phyloP scores from a whole-genome alignment of 2,113 vertebrate genomes.

The Oreochromis tanganicae region DNA sequence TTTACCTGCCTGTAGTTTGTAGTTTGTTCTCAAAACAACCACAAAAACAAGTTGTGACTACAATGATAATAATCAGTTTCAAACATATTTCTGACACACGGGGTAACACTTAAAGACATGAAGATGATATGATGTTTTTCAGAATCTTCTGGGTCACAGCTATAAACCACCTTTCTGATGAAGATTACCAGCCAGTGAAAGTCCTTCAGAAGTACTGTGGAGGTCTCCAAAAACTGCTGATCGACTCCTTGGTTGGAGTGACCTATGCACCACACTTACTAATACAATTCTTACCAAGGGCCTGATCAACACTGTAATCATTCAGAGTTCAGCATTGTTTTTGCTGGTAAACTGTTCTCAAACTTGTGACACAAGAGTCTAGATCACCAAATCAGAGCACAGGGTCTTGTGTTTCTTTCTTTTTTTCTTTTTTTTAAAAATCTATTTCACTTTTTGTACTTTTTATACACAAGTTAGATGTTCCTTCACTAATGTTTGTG shows the following conservation, averaged over 20 bases:
- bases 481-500: neutral
- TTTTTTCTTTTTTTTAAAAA: neutral
- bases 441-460: neutral
- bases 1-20: rapidly evolving
- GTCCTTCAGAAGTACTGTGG: neutral
- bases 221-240: neutral
- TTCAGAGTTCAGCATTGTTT: neutral
- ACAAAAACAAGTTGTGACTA: neutral
- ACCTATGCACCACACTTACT: neutral
- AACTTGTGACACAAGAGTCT: too few species aligned
- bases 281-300: neutral
- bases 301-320: neutral
- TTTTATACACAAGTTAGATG: neutral
- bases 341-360: neutral
- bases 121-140: neutral
- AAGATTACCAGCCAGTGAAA: neutral
- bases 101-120: neutral
- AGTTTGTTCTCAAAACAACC: neutral
- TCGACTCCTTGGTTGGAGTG: neutral
- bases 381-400: too few species aligned
- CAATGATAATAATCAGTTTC: neutral
- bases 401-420: too few species aligned
- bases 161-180: neutral
- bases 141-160: neutral
- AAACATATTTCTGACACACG: neutral